Evolutionary conservation across 2,797 vertebrate species (phyloP), one percentile per base, ranked within the genome.

Genomic region (Sebastes baramenuke): DNA sequence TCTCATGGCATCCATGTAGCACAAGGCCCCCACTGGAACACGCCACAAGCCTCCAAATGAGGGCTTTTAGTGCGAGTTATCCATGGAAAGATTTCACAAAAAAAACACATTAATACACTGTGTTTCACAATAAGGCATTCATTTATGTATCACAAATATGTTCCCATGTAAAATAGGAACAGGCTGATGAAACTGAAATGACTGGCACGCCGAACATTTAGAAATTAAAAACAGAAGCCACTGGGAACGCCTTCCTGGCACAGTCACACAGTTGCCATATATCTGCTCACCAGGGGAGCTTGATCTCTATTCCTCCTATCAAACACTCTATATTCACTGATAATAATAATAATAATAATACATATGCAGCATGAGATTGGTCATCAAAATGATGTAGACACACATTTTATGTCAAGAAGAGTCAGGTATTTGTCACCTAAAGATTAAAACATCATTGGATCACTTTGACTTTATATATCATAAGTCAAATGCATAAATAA

Each of bases 1-100:
- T 68, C 83, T 88, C 74, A 67, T 85, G 88, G 83, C 85, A 75
- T 80, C 77, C 78, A 5, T 78, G 88, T 52, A 84, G 84, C 81
- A 52, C 0, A 30, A 59, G 75, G 82, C 83, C 84, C 82, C 83
- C 32, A 10, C 75, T 56, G 85, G 79, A 86, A 75, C 82, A 72
- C 3, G 62, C 70, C 30, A 75, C 73, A 74, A 46, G 79, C 65
- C 80, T 69, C 18, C n/a, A 70, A 80, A 62, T 8, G n/a, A 74
- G 22, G 67, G 84, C 42, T 87, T 83, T 86, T 62, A 78, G 74
- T 36, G 49, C 18, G 58, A 77, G 42, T 27, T 7, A 34, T 56
- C 72, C 68, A 60, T 67, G 67, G 66, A n/a, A 60, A 60, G 67
- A 79, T 69, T 77, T 86, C 62, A 55, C 29, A 54, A 14, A 38